Evolutionary conservation across 2,888 invertebrate genomes (phyloP).

Genomic region (Dichetophora obliterata): DNA sequence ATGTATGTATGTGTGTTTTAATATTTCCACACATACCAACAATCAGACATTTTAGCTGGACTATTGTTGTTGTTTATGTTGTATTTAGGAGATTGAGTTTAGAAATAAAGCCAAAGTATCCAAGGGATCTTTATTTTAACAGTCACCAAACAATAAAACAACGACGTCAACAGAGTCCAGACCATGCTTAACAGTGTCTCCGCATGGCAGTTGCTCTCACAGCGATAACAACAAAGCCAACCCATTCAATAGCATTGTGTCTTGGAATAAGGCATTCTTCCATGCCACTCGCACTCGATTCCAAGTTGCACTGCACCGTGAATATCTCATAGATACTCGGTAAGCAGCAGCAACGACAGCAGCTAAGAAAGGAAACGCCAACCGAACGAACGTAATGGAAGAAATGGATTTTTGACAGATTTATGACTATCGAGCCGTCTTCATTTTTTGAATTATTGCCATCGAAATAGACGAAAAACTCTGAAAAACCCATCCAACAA

Average conservation of each 20-base stretch:
- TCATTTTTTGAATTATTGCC: conserved; percentile 65
- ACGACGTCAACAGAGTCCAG: not conserved
- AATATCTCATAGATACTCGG: conserved; percentile 43
- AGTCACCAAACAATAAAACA: conserved; percentile 18
- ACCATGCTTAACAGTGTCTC: conserved; percentile 9
- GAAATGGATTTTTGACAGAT: conserved; percentile 62
- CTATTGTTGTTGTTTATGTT: conserved; percentile 31
- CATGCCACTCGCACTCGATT: conserved; percentile 10
- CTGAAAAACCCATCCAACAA: conserved; percentile 8
- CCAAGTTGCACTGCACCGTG: not conserved
- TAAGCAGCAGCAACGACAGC: conserved; percentile 38
- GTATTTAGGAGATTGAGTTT: conserved; percentile 2
- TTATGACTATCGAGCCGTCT: conserved; percentile 40
- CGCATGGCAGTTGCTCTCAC: conserved; percentile 26
- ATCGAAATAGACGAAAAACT: conserved; percentile 68
- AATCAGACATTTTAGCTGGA: not conserved
- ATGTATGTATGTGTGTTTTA: conserved; percentile 17
- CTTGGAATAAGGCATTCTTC: conserved; percentile 4
- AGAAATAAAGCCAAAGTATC: conserved; percentile 17
- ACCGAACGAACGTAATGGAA: conserved; percentile 56
- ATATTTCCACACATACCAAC: conserved; percentile 34
- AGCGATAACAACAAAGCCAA: conserved; percentile 33
- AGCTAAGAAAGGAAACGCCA: conserved; percentile 46
- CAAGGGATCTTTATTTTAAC: conserved; percentile 28
- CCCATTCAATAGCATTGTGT: conserved; percentile 20